phyloP scores from a whole-genome alignment of 2,797 vertebrate species.

The Cyprinella venusta region DNA sequence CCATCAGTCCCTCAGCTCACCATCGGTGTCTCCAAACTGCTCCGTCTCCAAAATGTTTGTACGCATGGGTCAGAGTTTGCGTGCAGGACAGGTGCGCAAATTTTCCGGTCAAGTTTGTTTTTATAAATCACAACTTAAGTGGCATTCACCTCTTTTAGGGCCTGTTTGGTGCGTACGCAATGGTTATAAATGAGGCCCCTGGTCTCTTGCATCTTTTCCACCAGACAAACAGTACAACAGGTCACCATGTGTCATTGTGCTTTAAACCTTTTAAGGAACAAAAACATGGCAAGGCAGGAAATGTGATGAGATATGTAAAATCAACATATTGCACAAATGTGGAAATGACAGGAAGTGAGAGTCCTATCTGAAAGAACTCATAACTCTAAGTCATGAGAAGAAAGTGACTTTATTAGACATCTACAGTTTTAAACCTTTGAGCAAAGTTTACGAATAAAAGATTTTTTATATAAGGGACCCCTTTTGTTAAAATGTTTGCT shows the following conservation, averaged over 20 bases:
- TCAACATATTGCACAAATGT: not conserved
- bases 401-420: not conserved
- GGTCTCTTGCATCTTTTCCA: not conserved
- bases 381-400: not conserved
- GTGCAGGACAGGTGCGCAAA: no score
- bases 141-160: no score
- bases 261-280: not conserved
- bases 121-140: no score
- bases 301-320: no score
- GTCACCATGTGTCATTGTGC: not conserved
- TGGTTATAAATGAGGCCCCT: no score
- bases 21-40: no score
- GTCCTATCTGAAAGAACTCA: not conserved
- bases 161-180: no score
- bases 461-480: not conserved
- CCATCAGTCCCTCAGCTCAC: no score
- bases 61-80: no score
- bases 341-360: constrained; percentile 18
- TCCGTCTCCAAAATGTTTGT: no score
- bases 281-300: not conserved
- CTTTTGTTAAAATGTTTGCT: not conserved
- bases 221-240: not conserved
- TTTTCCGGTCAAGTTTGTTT: no score
- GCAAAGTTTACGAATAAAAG: not conserved
- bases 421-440: not conserved